These are phyloP conservation scores for Hemibagrus wyckioides DNA, from an alignment of 2,113 vertebrate species.

Conservation along the genomic window DNA sequence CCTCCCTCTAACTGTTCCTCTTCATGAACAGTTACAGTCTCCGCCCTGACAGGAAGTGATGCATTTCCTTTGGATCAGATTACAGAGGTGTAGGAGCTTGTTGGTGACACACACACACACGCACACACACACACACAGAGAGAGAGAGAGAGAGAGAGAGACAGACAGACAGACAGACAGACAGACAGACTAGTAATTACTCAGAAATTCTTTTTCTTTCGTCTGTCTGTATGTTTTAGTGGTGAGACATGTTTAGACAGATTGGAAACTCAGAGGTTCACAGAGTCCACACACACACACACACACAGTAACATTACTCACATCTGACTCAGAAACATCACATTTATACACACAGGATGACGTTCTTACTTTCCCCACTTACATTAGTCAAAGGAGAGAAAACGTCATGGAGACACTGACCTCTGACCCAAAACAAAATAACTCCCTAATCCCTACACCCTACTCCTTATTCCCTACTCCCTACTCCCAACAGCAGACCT, in stretches of 20 bases:
- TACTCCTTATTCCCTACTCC: too few species aligned
- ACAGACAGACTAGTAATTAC: neutral
- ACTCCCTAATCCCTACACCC: too few species aligned
- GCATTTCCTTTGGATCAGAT: conserved; percentile 34
- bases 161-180: neutral
- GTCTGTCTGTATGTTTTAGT: neutral
- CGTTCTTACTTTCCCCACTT: neutral
- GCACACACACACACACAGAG: neutral
- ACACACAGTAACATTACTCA: neutral
- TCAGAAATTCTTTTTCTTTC: neutral
- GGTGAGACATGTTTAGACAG: neutral
- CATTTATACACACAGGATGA: neutral
- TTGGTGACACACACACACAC: neutral
- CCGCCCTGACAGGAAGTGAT: conserved; percentile 16
- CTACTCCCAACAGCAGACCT: too few species aligned
- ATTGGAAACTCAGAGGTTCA: neutral
- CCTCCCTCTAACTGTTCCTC: neutral
- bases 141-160: neutral
- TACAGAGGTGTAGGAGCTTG: neutral
- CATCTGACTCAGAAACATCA: neutral
- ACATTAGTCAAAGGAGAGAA: neutral
- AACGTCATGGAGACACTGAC: too few species aligned
- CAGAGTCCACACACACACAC: neutral
- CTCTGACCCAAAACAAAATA: too few species aligned
- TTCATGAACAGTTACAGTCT: neutral